Evolutionary conservation across 2,888 invertebrate species (phyloP).

Genomic region (Tridacna gigas): DNA sequence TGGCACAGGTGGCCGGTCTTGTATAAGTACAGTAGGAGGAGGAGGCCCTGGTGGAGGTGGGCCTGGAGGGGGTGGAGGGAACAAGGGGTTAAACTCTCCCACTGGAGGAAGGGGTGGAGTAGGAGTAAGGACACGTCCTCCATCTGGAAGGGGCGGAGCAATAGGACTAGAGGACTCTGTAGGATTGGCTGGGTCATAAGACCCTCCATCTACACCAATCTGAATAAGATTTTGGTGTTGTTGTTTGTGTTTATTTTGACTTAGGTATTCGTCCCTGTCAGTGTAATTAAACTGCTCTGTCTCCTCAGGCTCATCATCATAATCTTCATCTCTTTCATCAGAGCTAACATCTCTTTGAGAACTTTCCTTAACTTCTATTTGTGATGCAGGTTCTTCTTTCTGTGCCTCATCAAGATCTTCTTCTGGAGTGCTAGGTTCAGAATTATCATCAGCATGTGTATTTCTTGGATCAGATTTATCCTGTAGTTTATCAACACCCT

Average conservation of each 20-base stretch:
- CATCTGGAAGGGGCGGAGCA: slow-evolving; percentile 49
- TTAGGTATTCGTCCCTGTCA: slow-evolving; percentile 59
- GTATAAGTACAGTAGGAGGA: slow-evolving; percentile 34
- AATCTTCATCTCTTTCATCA: slow-evolving; percentile 52
- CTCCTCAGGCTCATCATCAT: slow-evolving; percentile 60
- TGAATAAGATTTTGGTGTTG: slow-evolving; percentile 56
- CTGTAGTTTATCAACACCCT: slow-evolving; percentile 1
- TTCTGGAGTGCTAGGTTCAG: background rate
- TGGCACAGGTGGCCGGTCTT: slow-evolving; percentile 47
- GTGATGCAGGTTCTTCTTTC: slow-evolving; percentile 5
- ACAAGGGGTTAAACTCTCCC: slow-evolving; percentile 36
- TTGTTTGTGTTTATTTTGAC: slow-evolving; percentile 55
- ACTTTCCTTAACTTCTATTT: slow-evolving; percentile 23
- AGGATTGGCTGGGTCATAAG: slow-evolving; percentile 69
- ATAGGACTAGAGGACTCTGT: slow-evolving; percentile 53
- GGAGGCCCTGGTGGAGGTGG: slow-evolving; percentile 26
- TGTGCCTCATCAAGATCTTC: background rate
- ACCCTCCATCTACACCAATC: slow-evolving; percentile 47
- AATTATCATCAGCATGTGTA: slow-evolving; percentile 8
- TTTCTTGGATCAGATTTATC: background rate
- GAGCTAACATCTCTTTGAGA: slow-evolving; percentile 12
- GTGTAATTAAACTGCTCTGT: slow-evolving; percentile 65
- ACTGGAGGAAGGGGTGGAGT: slow-evolving; percentile 53
- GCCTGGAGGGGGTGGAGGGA: slow-evolving; percentile 32
- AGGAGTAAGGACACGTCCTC: slow-evolving; percentile 36